Evolutionary conservation across 2,888 invertebrate species (phyloP), one percentile per base, ranked within the genome.

Genomic region (Ochlodes sylvanus): DNA sequence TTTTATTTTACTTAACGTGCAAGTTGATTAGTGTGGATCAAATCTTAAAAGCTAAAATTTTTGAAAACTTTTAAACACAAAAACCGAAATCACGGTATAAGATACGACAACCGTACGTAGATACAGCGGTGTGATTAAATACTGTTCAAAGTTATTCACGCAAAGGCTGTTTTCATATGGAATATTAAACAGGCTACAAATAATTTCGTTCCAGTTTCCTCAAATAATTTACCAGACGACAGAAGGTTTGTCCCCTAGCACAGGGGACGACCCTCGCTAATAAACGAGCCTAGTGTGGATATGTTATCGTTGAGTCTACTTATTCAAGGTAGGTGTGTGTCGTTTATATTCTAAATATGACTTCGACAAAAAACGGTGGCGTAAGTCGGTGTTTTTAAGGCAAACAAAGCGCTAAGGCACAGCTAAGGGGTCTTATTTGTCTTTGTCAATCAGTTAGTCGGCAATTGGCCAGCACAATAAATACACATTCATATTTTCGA

Each of bases 261-360:
- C 55, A 27, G 61, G 61, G 67, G 61, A 67, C 44, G 61, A 61
- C 70, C 71, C 73, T 72, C 68, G 79, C 58, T 52, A 63, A 69
- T 67, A 70, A 70, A 19, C 62, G 69, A 67, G 71, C 81, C 84
- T 79, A 77, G 73, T 70, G 76, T 76, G 81, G 77, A 80, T 83
- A 87, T 85, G 82, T 84, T 86, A 77, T 83, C 80, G 76, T 78
- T 79, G 79, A 71, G 77, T 75, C 75, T 68, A 77, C 79, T 84
- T 84, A 86, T 84, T 84, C 81, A 76, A 79, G 73, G 75, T 75
- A 70, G 73, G 74, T 70, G 70, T 74, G 73, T 74, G 60, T 72
- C 58, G 70, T 71, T 69, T 72, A 72, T 69, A 66, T 70, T 50
- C 63, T 55, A 62, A 41, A 66, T 52, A 44, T 32, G 57, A 50